phyloP scores from a whole-genome alignment of 1,140 invertebrate genomes.

The Dinothrombium tinctorium region DNA sequence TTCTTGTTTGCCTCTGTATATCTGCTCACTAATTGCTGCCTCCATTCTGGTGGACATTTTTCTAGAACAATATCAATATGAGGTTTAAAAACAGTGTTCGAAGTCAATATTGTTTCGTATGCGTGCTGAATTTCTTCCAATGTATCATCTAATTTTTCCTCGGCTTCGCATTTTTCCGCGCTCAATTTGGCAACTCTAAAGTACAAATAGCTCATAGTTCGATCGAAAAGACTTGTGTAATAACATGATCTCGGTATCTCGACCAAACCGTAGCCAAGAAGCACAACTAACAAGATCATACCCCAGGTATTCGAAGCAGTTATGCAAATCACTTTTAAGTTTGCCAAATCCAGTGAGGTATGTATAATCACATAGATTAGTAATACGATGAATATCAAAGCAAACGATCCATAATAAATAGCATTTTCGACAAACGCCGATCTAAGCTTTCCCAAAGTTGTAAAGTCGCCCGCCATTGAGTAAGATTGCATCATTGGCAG shows the following conservation, averaged over 20 bases:
- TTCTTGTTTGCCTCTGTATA: neutral
- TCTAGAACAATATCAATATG: constrained; percentile 56
- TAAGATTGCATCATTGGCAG: constrained; percentile 98
- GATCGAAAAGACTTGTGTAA: constrained; percentile 25
- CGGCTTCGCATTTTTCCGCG: constrained; percentile 85
- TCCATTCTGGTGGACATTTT: constrained; percentile 25
- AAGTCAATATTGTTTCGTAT: constrained; percentile 36
- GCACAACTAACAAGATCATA: constrained; percentile 70
- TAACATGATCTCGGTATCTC: constrained; percentile 26
- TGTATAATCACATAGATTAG: constrained; percentile 59
- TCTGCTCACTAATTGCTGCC: constrained; percentile 2
- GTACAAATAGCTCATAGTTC: constrained; percentile 62
- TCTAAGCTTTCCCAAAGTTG: constrained; percentile 73
- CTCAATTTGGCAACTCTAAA: constrained; percentile 93
- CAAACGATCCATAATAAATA: constrained; percentile 96
- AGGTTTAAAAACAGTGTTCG: constrained; percentile 23
- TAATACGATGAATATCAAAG: constrained; percentile 78
- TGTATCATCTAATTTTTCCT: constrained; percentile 82
- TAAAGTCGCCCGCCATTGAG: constrained; percentile 92
- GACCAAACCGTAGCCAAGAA: constrained; percentile 88
- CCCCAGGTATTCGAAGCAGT: constrained; percentile 99
- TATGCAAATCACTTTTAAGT: constrained; percentile 93
- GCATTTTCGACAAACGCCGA: constrained; percentile 87
- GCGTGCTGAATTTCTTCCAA: constrained; percentile 53
- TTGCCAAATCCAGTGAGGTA: constrained; percentile 21